Conservation (phyloP, 2,113 vertebrate species). For the Megalops atlanticus region DNA sequence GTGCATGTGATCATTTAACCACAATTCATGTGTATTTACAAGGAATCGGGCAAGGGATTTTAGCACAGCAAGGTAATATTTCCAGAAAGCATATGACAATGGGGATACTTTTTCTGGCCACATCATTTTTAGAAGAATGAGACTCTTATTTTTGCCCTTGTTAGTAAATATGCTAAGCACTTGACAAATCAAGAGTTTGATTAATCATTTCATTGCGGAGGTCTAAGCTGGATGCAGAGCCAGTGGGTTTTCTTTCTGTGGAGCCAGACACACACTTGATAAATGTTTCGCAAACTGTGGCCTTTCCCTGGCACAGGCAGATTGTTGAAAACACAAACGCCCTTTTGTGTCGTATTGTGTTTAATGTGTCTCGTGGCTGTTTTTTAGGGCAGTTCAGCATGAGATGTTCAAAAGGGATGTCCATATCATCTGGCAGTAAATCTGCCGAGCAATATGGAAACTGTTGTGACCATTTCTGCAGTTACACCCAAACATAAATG, state of each 20-base stretch:
- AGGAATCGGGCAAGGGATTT: not conserved
- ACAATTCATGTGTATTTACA: not conserved
- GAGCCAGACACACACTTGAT: slow-evolving; percentile 7
- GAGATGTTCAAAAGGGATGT: slow-evolving; percentile 19
- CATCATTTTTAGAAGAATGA: too few relatives aligned
- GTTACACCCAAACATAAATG: slow-evolving; percentile 50
- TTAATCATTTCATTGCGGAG: not conserved
- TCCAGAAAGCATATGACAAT: not conserved
- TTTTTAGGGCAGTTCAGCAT: slow-evolving; percentile 23
- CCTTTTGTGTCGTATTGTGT: slow-evolving; percentile 27
- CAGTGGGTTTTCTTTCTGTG: not conserved
- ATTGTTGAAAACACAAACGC: slow-evolving; percentile 23
- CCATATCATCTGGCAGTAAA: slow-evolving; percentile 19
- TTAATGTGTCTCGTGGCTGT: slow-evolving; percentile 32
- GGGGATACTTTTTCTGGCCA: not conserved
- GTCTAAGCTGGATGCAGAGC: not conserved
- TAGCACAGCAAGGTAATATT: not conserved
- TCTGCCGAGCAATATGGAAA: slow-evolving; percentile 26
- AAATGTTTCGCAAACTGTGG: slow-evolving; percentile 5
- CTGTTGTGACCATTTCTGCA: slow-evolving; percentile 27
- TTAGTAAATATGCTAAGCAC: not conserved
- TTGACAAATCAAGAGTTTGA: not conserved
- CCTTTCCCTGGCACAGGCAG: slow-evolving; percentile 8
- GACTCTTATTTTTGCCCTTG: not conserved
- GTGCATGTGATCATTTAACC: not conserved